Percentiles rank a stretch among this genome's conserved stretches.
Evolutionary conservation across 2,113 vertebrate species (phyloP).

Genomic region (Condylura cristata): DNA sequence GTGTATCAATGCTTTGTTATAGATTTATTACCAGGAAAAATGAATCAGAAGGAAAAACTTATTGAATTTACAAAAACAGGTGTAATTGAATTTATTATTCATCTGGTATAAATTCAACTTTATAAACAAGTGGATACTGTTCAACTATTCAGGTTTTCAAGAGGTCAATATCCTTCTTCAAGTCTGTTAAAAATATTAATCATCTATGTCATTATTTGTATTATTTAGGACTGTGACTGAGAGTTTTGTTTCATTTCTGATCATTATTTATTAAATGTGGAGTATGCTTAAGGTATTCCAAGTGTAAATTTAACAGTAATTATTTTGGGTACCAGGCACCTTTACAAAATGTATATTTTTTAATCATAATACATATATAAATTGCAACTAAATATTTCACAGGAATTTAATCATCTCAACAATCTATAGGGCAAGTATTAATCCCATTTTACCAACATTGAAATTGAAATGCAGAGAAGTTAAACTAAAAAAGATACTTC

Average conservation of each 20-base stretch:
- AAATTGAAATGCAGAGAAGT: background rate
- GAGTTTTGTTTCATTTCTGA: background rate
- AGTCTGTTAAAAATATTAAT: background rate
- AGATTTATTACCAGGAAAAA: conserved; percentile 53
- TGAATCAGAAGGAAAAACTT: conserved; percentile 59
- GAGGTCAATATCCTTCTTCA: background rate
- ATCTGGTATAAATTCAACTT: conserved; percentile 3
- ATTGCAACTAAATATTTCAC: background rate
- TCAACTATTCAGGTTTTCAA: conserved; percentile 6
- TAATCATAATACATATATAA: background rate
- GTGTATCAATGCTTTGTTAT: conserved; percentile 37
- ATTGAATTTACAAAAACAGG: conserved; percentile 52
- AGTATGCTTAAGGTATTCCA: background rate
- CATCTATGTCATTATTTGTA: background rate
- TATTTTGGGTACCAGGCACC: background rate
- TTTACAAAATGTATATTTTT: background rate
- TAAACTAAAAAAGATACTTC: background rate
- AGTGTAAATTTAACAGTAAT: background rate
- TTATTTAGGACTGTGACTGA: background rate
- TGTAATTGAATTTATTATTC: conserved; percentile 53
- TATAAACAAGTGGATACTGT: conserved; percentile 23
- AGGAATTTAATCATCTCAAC: background rate
- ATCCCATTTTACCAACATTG: background rate
- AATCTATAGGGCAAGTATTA: background rate
- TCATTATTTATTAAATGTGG: background rate